phyloP scores from a whole-genome alignment of 1,140 invertebrate species.

The Frieseomelitta varia region DNA sequence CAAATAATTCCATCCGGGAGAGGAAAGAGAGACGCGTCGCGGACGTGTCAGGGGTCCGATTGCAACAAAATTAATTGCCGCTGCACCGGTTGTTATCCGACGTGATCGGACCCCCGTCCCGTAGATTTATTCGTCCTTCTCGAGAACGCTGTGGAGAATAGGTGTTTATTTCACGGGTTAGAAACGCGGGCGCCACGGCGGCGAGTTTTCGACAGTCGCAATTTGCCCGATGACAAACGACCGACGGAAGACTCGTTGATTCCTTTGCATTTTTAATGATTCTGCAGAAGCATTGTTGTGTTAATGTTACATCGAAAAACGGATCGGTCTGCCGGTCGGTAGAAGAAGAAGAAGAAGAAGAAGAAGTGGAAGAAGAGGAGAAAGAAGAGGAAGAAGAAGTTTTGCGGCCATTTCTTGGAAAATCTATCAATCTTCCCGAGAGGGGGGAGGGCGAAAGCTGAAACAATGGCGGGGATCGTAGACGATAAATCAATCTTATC shows the following conservation, averaged over 20 bases:
- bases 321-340: not conserved
- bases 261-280: not conserved
- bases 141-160: conserved; percentile 9
- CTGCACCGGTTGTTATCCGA: conserved; percentile 21
- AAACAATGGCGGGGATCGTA: conserved; percentile 1
- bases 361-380: not conserved
- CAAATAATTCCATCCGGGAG: conserved; percentile 13
- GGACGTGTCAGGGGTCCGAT: conserved; percentile 8
- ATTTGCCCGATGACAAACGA: conserved; percentile 1
- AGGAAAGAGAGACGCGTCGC: not conserved
- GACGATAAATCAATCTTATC: conserved; percentile 28
- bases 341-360: not conserved
- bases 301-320: not conserved
- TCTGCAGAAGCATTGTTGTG: not conserved
- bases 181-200: not conserved
- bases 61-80: conserved; percentile 32
- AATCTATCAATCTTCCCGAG: not conserved
- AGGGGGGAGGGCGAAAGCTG: not conserved
- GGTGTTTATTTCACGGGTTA: not conserved
- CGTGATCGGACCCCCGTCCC: not conserved
- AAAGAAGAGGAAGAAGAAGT: not conserved
- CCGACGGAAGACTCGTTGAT: not conserved
- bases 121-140: conserved; percentile 6
- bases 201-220: not conserved
- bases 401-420: not conserved